Percentiles rank a stretch among this genome's conserved stretches.
These are phyloP conservation scores for Lamprologus tigripictilis DNA, from an alignment of 2,113 vertebrate species.

Conservation along the genomic window DNA sequence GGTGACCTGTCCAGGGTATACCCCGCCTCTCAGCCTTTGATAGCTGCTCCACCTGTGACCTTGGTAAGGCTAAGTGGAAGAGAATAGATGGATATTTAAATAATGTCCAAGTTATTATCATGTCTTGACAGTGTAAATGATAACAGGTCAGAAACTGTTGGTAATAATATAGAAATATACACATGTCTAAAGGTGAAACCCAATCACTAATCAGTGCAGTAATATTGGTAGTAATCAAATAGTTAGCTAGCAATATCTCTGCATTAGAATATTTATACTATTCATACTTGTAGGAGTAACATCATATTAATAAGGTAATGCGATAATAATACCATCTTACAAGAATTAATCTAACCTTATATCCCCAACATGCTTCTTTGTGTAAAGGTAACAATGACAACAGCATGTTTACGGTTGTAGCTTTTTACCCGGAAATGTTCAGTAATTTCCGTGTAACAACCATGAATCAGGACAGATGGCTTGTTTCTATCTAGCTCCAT, in stretches of 20 bases:
- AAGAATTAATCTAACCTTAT: not conserved
- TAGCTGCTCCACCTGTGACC: not conserved
- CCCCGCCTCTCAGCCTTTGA: not conserved
- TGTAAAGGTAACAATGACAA: not conserved
- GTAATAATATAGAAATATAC: not conserved
- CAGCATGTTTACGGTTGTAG: not conserved
- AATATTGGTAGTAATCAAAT: not conserved
- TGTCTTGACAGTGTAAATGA: not conserved
- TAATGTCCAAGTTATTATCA: not conserved
- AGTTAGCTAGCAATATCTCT: not conserved
- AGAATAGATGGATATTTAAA: not conserved
- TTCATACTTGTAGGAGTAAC: not conserved
- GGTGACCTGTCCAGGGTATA: not conserved
- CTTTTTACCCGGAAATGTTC: not conserved
- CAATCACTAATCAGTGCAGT: not conserved
- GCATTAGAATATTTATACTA: not conserved
- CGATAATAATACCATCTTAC: fast-evolving
- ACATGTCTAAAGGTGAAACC: fast-evolving
- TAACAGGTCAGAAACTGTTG: not conserved
- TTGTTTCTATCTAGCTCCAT: not conserved
- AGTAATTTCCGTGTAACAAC: not conserved
- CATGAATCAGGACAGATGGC: not conserved
- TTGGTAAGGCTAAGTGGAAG: not conserved
- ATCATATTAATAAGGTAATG: not conserved
- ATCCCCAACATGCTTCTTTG: not conserved